These are phyloP conservation scores for Dyspetes luteomarginatus DNA, from an alignment of 2,888 invertebrate species.

Conservation along the genomic window DNA sequence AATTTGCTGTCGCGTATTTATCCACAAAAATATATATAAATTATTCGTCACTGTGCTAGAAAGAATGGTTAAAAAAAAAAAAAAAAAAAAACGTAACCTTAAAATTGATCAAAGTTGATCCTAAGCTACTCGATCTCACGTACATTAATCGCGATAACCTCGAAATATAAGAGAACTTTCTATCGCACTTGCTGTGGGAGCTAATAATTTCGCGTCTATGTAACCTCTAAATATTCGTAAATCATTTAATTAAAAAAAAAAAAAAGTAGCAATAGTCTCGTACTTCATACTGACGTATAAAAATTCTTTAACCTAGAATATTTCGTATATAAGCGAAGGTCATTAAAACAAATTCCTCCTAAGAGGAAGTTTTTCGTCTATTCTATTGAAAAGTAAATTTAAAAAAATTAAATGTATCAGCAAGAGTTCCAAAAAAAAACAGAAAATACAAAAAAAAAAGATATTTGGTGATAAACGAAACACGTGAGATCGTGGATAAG, in stretches of 20 bases:
- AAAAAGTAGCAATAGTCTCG: conserved; percentile 15
- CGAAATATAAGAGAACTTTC: background rate
- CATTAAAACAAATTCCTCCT: background rate
- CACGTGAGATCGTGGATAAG: conserved; percentile 31
- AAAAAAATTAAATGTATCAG: background rate
- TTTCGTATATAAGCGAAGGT: background rate
- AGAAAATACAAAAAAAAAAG: conserved; percentile 23
- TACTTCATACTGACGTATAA: conserved; percentile 16
- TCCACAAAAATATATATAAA: conserved; percentile 39
- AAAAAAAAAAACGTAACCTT: conserved; percentile 9
- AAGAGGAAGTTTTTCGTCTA: background rate
- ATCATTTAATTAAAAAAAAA: conserved; percentile 21
- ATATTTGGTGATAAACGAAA: conserved; percentile 29
- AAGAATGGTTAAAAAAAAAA: conserved; percentile 3
- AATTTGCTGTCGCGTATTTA: conserved; percentile 71
- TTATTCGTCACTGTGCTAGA: conserved; percentile 30
- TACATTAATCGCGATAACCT: background rate
- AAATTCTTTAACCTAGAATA: conserved; percentile 4
- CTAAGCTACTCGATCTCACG: conserved; percentile 75
- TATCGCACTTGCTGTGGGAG: conserved; percentile 63
- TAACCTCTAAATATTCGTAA: conserved; percentile 32
- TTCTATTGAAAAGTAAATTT: conserved; percentile 1
- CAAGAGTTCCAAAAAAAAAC: conserved; percentile 32
- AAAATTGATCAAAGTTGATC: conserved; percentile 73
- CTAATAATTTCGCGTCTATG: conserved; percentile 52